Conservation (phyloP, 2,888 invertebrate species). For the Andrena dorsata region DNA sequence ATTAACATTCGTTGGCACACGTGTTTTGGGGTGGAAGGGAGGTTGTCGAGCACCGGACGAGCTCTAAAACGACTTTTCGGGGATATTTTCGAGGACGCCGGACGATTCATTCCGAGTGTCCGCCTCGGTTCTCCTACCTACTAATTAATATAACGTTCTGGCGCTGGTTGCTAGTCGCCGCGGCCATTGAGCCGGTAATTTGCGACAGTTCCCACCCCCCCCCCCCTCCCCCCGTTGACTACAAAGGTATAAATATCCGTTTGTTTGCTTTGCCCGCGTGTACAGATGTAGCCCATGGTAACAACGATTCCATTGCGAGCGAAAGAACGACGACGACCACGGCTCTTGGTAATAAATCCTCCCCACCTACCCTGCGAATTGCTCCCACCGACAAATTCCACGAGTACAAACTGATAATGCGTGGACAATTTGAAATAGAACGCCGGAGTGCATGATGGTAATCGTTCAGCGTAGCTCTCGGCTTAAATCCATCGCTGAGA, state of each 20-base stretch:
- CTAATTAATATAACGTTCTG: constrained; percentile 65
- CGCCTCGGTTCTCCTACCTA: constrained; percentile 29
- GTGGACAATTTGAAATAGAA: neutral
- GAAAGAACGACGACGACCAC: constrained; percentile 4
- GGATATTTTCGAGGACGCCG: constrained; percentile 64
- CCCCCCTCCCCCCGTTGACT: neutral
- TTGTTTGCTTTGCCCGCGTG: constrained; percentile 24
- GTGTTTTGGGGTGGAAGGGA: constrained; percentile 34
- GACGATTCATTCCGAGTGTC: constrained; percentile 58
- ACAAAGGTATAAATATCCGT: constrained; percentile 45
- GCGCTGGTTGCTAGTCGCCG: constrained; percentile 25
- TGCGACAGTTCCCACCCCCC: constrained; percentile 34
- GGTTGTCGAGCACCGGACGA: constrained; percentile 34
- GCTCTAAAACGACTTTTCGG: constrained; percentile 50
- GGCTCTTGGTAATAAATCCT: constrained; percentile 4
- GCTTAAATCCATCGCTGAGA: too few species aligned
- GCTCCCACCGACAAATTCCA: neutral
- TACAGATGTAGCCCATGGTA: constrained; percentile 14
- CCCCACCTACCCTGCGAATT: neutral
- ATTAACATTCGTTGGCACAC: constrained; percentile 71
- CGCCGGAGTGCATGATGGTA: neutral
- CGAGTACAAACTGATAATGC: neutral
- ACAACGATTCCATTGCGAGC: neutral
- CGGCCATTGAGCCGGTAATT: constrained; percentile 46
- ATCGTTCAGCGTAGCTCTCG: neutral